These are phyloP conservation scores for Drosophila truncata DNA, from an alignment of 1,140 invertebrate genomes.

Conservation along the genomic window DNA sequence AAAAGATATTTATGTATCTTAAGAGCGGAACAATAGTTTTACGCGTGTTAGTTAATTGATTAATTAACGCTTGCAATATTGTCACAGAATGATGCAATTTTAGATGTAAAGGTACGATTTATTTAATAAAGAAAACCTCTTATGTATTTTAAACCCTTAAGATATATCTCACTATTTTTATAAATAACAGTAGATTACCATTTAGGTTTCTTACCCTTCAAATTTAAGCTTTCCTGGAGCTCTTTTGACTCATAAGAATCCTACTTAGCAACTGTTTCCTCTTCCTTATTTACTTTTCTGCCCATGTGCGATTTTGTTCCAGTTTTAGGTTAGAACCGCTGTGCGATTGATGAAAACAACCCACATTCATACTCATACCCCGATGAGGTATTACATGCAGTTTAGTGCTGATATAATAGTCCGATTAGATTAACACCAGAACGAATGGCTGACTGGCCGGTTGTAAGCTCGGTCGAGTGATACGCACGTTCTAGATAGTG, in stretches of 20 bases:
- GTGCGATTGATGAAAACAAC: slow-evolving; percentile 38
- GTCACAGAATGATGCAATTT: neutral
- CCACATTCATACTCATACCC: slow-evolving; percentile 18
- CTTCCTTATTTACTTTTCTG: slow-evolving; percentile 13
- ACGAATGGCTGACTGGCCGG: slow-evolving; percentile 4
- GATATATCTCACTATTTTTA: neutral
- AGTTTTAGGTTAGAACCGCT: slow-evolving; percentile 29
- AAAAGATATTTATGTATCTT: neutral
- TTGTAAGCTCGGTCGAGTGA: slow-evolving; percentile 42
- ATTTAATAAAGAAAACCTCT: neutral
- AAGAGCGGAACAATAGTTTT: neutral
- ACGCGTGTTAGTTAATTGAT: neutral
- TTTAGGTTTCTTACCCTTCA: neutral
- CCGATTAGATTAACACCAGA: slow-evolving; percentile 41
- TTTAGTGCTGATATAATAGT: slow-evolving; percentile 51
- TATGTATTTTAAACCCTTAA: neutral
- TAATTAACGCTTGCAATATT: neutral
- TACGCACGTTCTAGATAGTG: slow-evolving; percentile 48
- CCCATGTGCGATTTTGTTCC: slow-evolving; percentile 18
- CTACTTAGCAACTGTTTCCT: slow-evolving; percentile 2
- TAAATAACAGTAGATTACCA: neutral
- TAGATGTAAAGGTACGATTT: neutral
- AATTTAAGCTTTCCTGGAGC: neutral
- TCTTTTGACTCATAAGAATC: neutral
- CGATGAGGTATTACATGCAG: slow-evolving; percentile 44